Conservation (phyloP, 1,140 invertebrate species). For the Drosophila seguyi region DNA sequence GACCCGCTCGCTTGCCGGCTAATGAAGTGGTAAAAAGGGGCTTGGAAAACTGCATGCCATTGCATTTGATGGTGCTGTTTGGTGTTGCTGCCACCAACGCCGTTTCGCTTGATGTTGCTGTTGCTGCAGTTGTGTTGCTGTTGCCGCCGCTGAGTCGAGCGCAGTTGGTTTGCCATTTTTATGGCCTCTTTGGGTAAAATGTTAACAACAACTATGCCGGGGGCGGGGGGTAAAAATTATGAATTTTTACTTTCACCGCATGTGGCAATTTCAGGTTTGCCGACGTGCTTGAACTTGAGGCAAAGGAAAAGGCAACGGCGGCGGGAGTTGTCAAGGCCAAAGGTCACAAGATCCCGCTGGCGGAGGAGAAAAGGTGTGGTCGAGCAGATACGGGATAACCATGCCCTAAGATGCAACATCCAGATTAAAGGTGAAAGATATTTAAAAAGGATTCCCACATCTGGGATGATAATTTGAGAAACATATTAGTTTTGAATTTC, state of each 20-base stretch:
- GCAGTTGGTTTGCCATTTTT: conserved; percentile 73
- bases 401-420: not conserved
- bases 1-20: conserved; percentile 40
- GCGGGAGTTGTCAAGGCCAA: conserved; percentile 69
- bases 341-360: conserved; percentile 53
- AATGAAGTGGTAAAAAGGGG: conserved; percentile 78
- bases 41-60: conserved; percentile 61
- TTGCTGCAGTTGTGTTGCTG: conserved; percentile 7
- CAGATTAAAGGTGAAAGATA: conserved; percentile 1
- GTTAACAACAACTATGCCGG: conserved; percentile 41
- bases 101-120: conserved; percentile 6
- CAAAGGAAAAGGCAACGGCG: conserved; percentile 25
- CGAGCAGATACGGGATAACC: conserved; percentile 29
- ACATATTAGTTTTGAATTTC: not conserved
- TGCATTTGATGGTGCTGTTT: conserved; percentile 16
- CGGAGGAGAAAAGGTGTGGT: conserved; percentile 60
- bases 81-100: conserved; percentile 38
- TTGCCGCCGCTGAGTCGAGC: conserved; percentile 33
- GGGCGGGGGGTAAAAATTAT: conserved; percentile 69
- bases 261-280: conserved; percentile 63
- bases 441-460: conserved; percentile 3
- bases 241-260: conserved; percentile 85
- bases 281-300: conserved; percentile 68
- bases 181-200: conserved; percentile 73
- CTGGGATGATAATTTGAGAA: not conserved